phyloP scores from a whole-genome alignment of 2,888 invertebrate species.

The Isotomurus palustris region DNA sequence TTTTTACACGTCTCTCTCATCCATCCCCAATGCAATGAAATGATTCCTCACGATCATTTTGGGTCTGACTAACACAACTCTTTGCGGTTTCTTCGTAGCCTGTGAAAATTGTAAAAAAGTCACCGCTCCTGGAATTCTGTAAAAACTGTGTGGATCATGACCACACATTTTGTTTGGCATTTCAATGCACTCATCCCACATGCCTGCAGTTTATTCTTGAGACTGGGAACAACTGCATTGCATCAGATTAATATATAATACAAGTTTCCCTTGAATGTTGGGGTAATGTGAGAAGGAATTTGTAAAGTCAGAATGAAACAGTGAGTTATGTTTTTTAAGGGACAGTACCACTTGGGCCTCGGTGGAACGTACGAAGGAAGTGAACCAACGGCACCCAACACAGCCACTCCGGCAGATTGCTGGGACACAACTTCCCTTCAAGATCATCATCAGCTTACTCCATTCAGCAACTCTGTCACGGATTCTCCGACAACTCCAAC shows the following conservation, averaged over 20 bases:
- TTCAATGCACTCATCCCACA: background rate
- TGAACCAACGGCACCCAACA: slow-evolving; percentile 43
- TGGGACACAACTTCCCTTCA: slow-evolving; percentile 44
- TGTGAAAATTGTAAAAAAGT: slow-evolving; percentile 6
- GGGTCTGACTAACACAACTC: slow-evolving; percentile 36
- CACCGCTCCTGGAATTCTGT: slow-evolving; percentile 4
- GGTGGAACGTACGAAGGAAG: slow-evolving; percentile 45
- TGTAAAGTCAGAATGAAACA: too few relatives aligned
- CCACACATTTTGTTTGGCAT: slow-evolving; percentile 11
- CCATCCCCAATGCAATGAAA: too few relatives aligned
- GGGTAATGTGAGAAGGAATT: background rate
- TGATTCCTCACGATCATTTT: slow-evolving; percentile 35
- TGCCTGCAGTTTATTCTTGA: too few relatives aligned
- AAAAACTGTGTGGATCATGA: background rate
- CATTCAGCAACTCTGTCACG: slow-evolving; percentile 35
- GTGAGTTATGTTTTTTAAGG: slow-evolving; percentile 20
- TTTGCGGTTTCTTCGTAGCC: slow-evolving; percentile 30
- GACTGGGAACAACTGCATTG: background rate
- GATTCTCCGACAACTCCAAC: slow-evolving; percentile 40
- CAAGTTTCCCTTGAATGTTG: background rate
- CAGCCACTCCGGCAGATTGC: slow-evolving; percentile 44
- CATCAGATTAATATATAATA: background rate
- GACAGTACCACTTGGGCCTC: slow-evolving; percentile 44
- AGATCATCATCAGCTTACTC: slow-evolving; percentile 40
- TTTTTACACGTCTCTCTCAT: too few relatives aligned